phyloP scores from a whole-genome alignment of 2,888 invertebrate species.

The Eumacrocentrus americanus region DNA sequence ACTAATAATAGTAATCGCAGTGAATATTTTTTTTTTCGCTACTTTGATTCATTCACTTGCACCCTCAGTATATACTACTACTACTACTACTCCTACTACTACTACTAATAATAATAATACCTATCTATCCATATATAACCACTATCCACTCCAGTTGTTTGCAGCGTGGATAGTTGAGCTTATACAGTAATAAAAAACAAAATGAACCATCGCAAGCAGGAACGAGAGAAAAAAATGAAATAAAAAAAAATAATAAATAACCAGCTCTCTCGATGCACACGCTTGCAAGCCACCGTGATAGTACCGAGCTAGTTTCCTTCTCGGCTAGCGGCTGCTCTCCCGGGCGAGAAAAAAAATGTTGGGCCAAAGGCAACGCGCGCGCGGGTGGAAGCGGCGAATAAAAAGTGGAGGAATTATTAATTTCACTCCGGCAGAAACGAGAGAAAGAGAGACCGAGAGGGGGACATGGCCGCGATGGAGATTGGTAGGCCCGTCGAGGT shows the following conservation, averaged over 20 bases:
- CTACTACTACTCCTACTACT: background rate
- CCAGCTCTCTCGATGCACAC: background rate
- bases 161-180: too few relatives aligned
- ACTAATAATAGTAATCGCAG: slow-evolving; percentile 16
- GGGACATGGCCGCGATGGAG: slow-evolving; percentile 22
- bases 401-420: slow-evolving; percentile 38
- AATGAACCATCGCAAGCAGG: too few relatives aligned
- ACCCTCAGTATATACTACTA: background rate
- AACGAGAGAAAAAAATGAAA: too few relatives aligned
- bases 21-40: slow-evolving; percentile 19
- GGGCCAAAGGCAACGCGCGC: slow-evolving; percentile 18
- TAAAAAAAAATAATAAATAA: background rate
- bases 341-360: slow-evolving; percentile 16
- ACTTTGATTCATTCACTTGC: slow-evolving; percentile 13
- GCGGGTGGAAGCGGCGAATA: slow-evolving; percentile 31
- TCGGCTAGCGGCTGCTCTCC: slow-evolving; percentile 2
- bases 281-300: slow-evolving; percentile 1
- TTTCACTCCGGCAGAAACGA: slow-evolving; percentile 27
- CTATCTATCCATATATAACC: too few relatives aligned
- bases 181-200: background rate
- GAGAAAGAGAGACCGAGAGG: slow-evolving; percentile 23
- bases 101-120: background rate
- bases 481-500: slow-evolving; percentile 28
- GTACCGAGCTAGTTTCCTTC: slow-evolving; percentile 17
- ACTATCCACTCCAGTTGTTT: too few relatives aligned